phyloP scores from a whole-genome alignment of 2,113 vertebrate species.

The Thomomys bottae region DNA sequence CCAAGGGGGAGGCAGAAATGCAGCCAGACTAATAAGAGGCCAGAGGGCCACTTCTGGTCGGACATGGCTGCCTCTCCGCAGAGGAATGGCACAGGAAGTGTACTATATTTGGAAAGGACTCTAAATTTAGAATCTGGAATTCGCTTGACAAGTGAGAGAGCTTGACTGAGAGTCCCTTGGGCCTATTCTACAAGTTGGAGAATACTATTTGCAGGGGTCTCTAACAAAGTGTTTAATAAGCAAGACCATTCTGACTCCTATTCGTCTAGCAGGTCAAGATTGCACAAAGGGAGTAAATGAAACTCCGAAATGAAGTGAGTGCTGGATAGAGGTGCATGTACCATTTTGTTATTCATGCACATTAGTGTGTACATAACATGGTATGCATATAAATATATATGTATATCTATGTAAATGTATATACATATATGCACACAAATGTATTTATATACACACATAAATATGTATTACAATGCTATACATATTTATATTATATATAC shows the following conservation, averaged over 20 bases:
- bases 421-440: no score
- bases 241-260: neutral
- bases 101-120: conserved; percentile 65
- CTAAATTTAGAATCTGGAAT: conserved; percentile 66
- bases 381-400: neutral
- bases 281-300: neutral
- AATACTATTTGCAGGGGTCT: neutral
- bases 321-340: neutral
- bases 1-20: conserved; percentile 27
- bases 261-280: neutral
- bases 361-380: neutral
- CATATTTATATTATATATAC: no score
- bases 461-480: no score
- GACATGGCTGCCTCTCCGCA: conserved; percentile 27
- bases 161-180: neutral
- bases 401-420: no score
- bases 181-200: neutral
- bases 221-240: neutral
- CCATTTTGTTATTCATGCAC: no score
- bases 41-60: neutral
- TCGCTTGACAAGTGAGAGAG: neutral
- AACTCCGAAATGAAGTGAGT: neutral
- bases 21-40: conserved; percentile 11
- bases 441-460: neutral
- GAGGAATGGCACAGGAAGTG: conserved; percentile 54